A percentile compares a stretch with the other conserved stretches of the same genome.
Conservation (phyloP, 2,888 invertebrate species). For the Dolichopus griseipennis region DNA sequence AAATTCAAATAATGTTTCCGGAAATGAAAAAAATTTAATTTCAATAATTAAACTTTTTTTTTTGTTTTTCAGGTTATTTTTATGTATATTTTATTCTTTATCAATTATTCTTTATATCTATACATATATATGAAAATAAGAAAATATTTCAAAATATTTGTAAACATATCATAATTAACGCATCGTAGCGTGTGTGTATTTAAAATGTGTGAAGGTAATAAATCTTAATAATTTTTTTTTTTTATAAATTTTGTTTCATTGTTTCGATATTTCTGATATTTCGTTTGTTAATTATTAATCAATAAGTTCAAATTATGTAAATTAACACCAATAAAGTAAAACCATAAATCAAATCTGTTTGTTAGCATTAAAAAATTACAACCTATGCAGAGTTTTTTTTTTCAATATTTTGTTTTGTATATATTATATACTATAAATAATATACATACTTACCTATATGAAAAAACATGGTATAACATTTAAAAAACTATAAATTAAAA, state of each 20-base stretch:
- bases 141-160: neutral
- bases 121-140: neutral
- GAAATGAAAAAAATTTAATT: neutral
- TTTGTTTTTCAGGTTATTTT: neutral
- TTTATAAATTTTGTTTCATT: neutral
- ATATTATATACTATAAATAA: neutral
- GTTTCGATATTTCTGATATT: neutral
- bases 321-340: slow-evolving; percentile 1
- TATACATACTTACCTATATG: neutral
- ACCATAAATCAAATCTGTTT: neutral
- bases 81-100: no score
- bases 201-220: neutral
- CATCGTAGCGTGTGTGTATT: neutral
- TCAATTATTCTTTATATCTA: no score
- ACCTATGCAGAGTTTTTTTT: neutral
- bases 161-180: neutral
- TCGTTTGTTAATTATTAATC: slow-evolving; percentile 6
- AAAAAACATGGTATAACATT: neutral
- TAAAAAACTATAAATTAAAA: slow-evolving; percentile 1
- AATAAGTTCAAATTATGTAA: slow-evolving; percentile 6
- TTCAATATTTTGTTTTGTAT: neutral
- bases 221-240: neutral
- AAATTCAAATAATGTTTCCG: neutral
- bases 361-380: slow-evolving; percentile 1
- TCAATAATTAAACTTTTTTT: neutral